These are phyloP conservation scores for Axinella damicornis DNA, from an alignment of 37 sponge, comb jelly and placozoan species.

Conservation along the genomic window DNA sequence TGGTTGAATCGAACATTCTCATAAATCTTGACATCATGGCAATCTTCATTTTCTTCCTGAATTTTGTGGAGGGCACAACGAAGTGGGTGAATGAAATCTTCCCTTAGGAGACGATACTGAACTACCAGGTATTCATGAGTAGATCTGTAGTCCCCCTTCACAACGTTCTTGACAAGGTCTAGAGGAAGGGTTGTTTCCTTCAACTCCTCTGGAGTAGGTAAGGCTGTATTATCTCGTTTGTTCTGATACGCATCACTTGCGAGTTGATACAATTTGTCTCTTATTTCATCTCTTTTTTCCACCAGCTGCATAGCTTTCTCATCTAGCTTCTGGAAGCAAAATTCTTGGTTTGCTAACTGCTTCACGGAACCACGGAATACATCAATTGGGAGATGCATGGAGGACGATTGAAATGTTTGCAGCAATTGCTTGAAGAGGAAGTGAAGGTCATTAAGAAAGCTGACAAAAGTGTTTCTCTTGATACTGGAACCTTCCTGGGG, in stretches of 20 bases:
- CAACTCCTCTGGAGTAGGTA: background rate
- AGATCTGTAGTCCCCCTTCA: background rate
- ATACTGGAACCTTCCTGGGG: background rate
- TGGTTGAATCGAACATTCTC: slow-evolving; percentile 25
- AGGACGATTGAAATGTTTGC: background rate
- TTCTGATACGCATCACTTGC: background rate
- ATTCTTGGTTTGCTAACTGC: background rate
- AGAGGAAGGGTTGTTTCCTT: background rate
- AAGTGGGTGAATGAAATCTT: background rate
- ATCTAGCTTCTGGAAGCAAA: background rate
- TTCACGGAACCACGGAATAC: background rate
- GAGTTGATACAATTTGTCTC: background rate
- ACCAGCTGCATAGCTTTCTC: background rate
- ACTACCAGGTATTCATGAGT: background rate
- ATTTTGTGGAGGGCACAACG: background rate
- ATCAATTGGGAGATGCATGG: background rate
- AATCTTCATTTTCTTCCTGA: slow-evolving; percentile 6
- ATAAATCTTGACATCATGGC: slow-evolving; percentile 56
- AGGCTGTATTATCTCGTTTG: background rate
- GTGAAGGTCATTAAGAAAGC: background rate
- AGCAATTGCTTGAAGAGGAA: background rate
- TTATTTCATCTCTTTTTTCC: background rate
- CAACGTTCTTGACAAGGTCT: background rate
- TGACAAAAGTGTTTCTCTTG: background rate
- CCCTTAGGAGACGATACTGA: background rate